Evolutionary conservation across 2,797 vertebrate genomes (phyloP).

Genomic region (Enoplosus armatus): DNA sequence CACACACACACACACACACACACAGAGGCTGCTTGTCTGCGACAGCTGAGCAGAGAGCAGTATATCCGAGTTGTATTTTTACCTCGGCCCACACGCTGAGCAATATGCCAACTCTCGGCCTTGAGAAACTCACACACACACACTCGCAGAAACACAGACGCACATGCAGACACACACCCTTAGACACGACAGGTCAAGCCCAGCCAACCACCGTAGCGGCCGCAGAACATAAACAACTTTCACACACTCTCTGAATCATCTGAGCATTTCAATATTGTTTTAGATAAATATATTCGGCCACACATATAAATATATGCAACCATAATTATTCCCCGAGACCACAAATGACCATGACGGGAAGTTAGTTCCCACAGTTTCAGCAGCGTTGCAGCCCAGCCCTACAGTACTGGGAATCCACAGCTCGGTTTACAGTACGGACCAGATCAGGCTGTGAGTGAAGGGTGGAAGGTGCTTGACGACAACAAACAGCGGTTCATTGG

Average conservation of each 20-base stretch:
- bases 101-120: conserved; percentile 81
- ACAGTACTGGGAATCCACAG: conserved; percentile 66
- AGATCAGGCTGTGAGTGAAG: conserved; percentile 16
- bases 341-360: conserved; percentile 79
- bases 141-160: conserved; percentile 50
- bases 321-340: conserved; percentile 79
- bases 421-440: conserved; percentile 54
- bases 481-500: conserved; percentile 53
- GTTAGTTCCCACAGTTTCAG: conserved; percentile 81
- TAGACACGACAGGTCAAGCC: conserved; percentile 77
- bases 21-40: conserved; percentile 49
- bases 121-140: conserved; percentile 71
- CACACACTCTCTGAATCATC: conserved; percentile 83
- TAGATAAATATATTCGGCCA: conserved; percentile 82
- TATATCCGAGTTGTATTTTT: conserved; percentile 79
- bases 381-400: conserved; percentile 69
- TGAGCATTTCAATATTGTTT: conserved; percentile 80
- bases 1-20: conserved; percentile 10
- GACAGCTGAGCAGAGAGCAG: conserved; percentile 75
- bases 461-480: conserved; percentile 55
- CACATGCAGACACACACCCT: conserved; percentile 73
- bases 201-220: conserved; percentile 67
- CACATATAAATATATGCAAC: conserved; percentile 78
- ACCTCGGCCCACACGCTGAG: conserved; percentile 80
- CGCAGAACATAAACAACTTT: conserved; percentile 85